Evolutionary conservation across 2,113 vertebrate genomes (phyloP), one percentile per base, ranked within the genome.

Genomic region (Equus quagga): DNA sequence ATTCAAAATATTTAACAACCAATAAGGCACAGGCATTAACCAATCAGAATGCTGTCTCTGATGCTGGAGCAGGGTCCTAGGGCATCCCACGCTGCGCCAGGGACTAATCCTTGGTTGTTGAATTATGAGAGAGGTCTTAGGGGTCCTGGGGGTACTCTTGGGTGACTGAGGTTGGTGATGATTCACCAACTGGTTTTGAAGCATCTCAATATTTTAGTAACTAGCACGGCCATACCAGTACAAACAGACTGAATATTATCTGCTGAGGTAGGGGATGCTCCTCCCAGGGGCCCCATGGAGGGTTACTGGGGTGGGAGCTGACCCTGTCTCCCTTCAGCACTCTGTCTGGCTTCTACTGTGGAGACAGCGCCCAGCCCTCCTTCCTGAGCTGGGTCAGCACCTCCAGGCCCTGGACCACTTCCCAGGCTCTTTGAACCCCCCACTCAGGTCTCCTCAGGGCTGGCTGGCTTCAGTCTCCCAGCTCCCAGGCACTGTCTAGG

Each of bases 1-100:
- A 54, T 58, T 80, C 15, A 92, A 94, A 87, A 89, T 24, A 86
- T 69, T 91, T 96, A 65, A 69, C 36, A 69, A 73, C 49, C 41
- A 69, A 36, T 23, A 56, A 92, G 46, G 65, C 87, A 72, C 7
- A 49, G 51, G 54, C 44, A 81, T 26, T 84, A 33, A 79, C 44
- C 36, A 44, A 65, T 64, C 8, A 58, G 41, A 70, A 84, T 9
- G 2, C 62, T 7, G 31, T 36, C 72, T 26, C 72, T 26, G 54
- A 84, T 89, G 64, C 54, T 44, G n/a, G 13, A 70, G 49, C 60
- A 49, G 17, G 26, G 51, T 41, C 86, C 54, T 8, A 17, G n/a
- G 36, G 54, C 14, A 24, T 26, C 18, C 11, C 9, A 6, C 15
- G 14, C 28, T 41, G 46, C 70, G 70, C 36, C 85, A 62, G 84